Evolutionary conservation across 2,888 invertebrate species (phyloP), one percentile per base, ranked within the genome.

Genomic region (Dugesia japonica): DNA sequence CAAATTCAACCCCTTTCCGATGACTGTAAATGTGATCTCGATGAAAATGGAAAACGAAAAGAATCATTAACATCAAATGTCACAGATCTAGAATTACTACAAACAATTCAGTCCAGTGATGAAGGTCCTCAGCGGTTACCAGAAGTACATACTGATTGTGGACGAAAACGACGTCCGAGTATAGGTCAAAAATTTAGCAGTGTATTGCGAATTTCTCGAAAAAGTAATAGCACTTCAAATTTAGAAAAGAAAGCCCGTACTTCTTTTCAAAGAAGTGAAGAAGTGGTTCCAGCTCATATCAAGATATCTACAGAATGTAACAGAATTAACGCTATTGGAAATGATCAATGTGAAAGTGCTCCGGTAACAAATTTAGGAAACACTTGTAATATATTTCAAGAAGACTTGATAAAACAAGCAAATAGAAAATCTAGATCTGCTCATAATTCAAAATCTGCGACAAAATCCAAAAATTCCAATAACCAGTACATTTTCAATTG

Each of bases 141-240:
- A 7, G 56, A 56, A 56, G 17, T 13, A 4, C n/a, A 56, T 56
- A 7, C 56, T 20, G 56, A 56, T n/a, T 56, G 56, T n/a, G 23
- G 23, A 4, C n/a, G 85, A 79, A 86, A 86, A 81, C 84, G 86
- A 81, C 83, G 86, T 81, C 88, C 88, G 77, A 87, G 87, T 80
- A 84, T 86, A 77, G 86, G 86, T 80, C 84, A 82, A 82, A 86
- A 83, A 80, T 82, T 85, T 79, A 82, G 82, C 71, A 81, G 83
- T 42, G 81, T 84, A 74, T 85, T 89, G 76, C 92, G 92, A 76
- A 89, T 95, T 87, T 91, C 92, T 83, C 92, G 94, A 87, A 94
- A 97, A 86, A 95, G 95, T 85, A 94, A 90, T 86, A 94, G 94
- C 79, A 94, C 94, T 38, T 94, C 94, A 81, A 94, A 95, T 85